A percentile compares a stretch with the other conserved stretches of the same genome.
These are phyloP conservation scores for Platysternon megacephalum DNA, from an alignment of 2,113 vertebrate species.

Conservation along the genomic window DNA sequence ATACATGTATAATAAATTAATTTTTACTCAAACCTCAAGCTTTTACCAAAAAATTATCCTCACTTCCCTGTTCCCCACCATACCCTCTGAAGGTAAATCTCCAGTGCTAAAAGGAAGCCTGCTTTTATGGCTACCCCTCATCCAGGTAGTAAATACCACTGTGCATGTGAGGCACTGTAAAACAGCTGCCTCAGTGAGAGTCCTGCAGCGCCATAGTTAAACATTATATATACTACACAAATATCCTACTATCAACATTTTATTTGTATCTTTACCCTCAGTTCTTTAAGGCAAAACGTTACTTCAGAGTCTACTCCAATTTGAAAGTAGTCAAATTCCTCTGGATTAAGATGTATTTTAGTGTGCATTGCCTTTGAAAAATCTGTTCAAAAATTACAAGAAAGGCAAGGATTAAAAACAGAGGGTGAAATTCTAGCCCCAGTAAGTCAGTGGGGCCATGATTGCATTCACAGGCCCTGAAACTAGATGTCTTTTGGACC, in stretches of 20 bases:
- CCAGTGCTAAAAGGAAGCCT: not conserved
- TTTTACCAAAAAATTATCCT: not conserved
- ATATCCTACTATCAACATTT: constrained; percentile 15
- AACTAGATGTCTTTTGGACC: not conserved
- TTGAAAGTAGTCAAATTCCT: constrained; percentile 94
- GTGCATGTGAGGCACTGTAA: not conserved
- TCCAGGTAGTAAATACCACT: not conserved
- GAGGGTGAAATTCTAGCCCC: not conserved
- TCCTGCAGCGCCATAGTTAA: not conserved
- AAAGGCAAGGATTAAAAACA: constrained; percentile 13
- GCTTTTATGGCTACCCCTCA: not conserved
- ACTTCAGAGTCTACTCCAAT: constrained; percentile 87
- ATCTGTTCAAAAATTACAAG: constrained; percentile 76
- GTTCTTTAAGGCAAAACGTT: constrained; percentile 95
- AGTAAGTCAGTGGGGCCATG: not conserved
- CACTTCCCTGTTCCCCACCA: not conserved
- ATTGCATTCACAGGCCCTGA: not conserved
- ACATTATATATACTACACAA: not conserved
- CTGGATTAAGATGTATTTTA: constrained; percentile 86
- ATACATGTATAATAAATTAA: fast-evolving
- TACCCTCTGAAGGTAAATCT: not conserved
- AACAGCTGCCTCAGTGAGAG: not conserved
- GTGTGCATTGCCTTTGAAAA: constrained; percentile 83
- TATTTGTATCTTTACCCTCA: constrained; percentile 85
- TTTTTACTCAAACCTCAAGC: not conserved